Evolutionary conservation across 1,140 invertebrate genomes (phyloP).

Genomic region (Lamellibrachia luymesi): DNA sequence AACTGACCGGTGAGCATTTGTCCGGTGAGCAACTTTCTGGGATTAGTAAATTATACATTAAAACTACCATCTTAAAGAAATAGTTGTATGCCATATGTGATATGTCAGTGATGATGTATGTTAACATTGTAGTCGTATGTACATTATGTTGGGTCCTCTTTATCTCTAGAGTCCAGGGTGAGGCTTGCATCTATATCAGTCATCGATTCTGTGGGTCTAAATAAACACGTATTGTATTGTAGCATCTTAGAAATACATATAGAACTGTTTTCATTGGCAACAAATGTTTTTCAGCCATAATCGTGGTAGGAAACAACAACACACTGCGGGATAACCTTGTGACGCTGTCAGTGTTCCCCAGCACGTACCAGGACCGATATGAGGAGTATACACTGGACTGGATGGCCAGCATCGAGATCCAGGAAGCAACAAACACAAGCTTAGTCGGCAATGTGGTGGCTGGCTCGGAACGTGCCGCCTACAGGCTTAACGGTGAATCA

Average conservation of each 20-base stretch:
- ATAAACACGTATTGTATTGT: background rate
- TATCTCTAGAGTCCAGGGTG: too few species aligned
- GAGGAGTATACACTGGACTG: background rate
- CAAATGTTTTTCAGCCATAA: constrained; percentile 10
- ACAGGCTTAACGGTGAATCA: constrained; percentile 6
- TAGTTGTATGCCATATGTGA: background rate
- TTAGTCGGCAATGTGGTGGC: constrained; percentile 5
- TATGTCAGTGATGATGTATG: too few species aligned
- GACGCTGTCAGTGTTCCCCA: background rate
- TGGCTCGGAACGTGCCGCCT: constrained; percentile 16
- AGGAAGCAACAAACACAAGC: background rate
- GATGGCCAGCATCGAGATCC: constrained; percentile 7
- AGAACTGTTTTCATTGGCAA: background rate
- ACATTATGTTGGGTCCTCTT: too few species aligned
- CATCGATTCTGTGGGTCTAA: too few species aligned
- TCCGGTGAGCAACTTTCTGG: too few species aligned
- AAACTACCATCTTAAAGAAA: too few species aligned
- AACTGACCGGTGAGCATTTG: too few species aligned
- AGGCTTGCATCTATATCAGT: too few species aligned
- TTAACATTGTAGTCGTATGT: too few species aligned
- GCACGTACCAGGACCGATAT: constrained; percentile 2
- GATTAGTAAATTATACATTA: too few species aligned
- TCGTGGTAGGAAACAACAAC: background rate
- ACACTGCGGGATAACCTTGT: constrained; percentile 18
- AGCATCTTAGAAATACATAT: background rate